These are phyloP conservation scores for Cantharis flavilabris DNA, from an alignment of 2,888 invertebrate species.

Conservation along the genomic window DNA sequence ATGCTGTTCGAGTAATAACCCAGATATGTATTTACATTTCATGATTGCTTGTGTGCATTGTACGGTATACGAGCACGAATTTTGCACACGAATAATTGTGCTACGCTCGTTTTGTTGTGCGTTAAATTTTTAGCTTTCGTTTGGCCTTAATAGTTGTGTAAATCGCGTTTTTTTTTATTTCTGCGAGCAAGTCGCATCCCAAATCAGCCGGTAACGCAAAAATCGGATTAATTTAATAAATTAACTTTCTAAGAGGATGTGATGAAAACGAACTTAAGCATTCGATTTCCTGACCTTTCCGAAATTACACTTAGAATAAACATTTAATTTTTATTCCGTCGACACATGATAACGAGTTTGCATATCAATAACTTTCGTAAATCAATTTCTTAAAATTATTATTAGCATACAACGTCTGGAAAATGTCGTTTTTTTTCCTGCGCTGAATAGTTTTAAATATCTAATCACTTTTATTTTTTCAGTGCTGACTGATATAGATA, in stretches of 20 bases:
- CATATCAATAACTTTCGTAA: not conserved
- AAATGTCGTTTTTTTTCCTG: not conserved
- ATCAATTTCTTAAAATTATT: not conserved
- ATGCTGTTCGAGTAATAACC: conserved; percentile 10
- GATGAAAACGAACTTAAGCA: not conserved
- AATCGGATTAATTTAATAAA: not conserved
- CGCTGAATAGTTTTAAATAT: not conserved
- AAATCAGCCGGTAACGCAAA: not conserved
- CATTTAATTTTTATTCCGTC: not conserved
- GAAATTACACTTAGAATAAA: not conserved
- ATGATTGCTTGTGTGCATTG: not conserved
- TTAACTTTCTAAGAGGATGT: not conserved
- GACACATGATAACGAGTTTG: not conserved
- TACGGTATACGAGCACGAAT: conserved; percentile 14
- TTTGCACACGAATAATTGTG: conserved; percentile 13
- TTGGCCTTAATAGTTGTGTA: not conserved
- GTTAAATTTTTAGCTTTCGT: not conserved
- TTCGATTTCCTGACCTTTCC: not conserved
- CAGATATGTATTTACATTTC: conserved; percentile 11
- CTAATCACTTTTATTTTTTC: conserved; percentile 35
- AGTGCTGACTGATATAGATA: conserved; percentile 66
- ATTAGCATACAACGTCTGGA: not conserved
- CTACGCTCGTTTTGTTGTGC: not conserved
- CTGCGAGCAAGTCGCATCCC: not conserved
- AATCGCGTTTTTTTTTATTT: not conserved